These are phyloP conservation scores for Phyllostomus discolor DNA, from an alignment of 2,113 vertebrate genomes.

Conservation along the genomic window DNA sequence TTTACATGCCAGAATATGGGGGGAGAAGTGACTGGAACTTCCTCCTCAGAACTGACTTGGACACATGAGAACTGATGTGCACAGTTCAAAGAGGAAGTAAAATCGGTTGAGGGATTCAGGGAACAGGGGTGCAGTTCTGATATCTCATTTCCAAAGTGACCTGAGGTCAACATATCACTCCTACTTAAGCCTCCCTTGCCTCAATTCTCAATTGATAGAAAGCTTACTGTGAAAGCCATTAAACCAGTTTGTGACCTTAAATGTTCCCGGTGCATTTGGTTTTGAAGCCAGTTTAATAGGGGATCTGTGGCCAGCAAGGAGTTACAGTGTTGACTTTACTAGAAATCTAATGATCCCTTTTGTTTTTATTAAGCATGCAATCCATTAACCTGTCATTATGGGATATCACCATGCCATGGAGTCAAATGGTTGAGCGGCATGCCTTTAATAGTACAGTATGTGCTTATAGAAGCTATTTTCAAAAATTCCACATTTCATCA, in stretches of 20 bases:
- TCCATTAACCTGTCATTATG: constrained; percentile 59
- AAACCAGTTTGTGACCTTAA: constrained; percentile 39
- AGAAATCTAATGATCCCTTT: constrained; percentile 45
- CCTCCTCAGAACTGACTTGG: background rate
- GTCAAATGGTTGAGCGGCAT: constrained; percentile 37
- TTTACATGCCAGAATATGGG: background rate
- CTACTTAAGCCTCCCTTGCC: background rate
- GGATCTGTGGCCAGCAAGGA: background rate
- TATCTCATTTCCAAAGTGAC: background rate
- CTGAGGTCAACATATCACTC: background rate
- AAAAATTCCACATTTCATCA: constrained; percentile 37
- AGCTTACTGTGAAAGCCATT: constrained; percentile 21
- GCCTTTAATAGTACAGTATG: constrained; percentile 47
- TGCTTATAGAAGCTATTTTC: constrained; percentile 67
- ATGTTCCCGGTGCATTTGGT: constrained; percentile 13
- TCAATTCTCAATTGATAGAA: constrained; percentile 10
- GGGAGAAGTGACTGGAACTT: background rate
- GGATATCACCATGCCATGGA: constrained; percentile 3
- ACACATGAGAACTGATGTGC: background rate
- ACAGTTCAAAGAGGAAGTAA: background rate
- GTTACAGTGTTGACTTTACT: constrained; percentile 19
- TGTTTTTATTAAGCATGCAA: constrained; percentile 63
- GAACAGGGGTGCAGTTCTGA: background rate
- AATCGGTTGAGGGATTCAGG: background rate
- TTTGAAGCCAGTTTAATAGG: constrained; percentile 39